Evolutionary conservation across 2,888 invertebrate species (phyloP).

Genomic region (Amiota mariae): DNA sequence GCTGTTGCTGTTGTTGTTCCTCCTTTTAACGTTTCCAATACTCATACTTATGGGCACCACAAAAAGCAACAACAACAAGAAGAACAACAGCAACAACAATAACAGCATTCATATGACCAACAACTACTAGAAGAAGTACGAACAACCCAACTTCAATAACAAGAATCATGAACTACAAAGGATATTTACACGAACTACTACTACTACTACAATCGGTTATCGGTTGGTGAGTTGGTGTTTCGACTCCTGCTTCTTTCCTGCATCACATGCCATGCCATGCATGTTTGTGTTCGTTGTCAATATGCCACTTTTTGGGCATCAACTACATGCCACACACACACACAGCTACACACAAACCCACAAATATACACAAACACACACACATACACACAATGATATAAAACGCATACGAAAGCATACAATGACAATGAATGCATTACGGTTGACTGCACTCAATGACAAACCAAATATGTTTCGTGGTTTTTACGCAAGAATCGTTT

Average conservation of each 20-base stretch:
- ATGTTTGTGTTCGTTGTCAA: conserved; percentile 52
- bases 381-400: too few relatives aligned
- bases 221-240: not conserved
- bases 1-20: too few relatives aligned
- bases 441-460: conserved; percentile 64
- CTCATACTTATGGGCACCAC: too few relatives aligned
- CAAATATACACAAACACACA: not conserved
- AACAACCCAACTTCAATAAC: too few relatives aligned
- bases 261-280: not conserved
- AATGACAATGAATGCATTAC: conserved; percentile 35
- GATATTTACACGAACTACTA: too few relatives aligned
- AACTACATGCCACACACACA: conserved; percentile 43
- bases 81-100: too few relatives aligned
- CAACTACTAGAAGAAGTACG: too few relatives aligned
- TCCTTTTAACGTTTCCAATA: too few relatives aligned
- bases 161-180: too few relatives aligned
- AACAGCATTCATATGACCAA: too few relatives aligned
- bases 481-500: conserved; percentile 59
- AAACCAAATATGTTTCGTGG: conserved; percentile 71
- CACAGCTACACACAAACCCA: conserved; percentile 31
- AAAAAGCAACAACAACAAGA: too few relatives aligned
- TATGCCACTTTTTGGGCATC: conserved; percentile 61
- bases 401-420: not conserved
- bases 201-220: too few relatives aligned
- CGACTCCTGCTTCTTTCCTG: not conserved